Evolutionary conservation across 2,888 invertebrate species (phyloP).

Genomic region (Campoplex nolae): DNA sequence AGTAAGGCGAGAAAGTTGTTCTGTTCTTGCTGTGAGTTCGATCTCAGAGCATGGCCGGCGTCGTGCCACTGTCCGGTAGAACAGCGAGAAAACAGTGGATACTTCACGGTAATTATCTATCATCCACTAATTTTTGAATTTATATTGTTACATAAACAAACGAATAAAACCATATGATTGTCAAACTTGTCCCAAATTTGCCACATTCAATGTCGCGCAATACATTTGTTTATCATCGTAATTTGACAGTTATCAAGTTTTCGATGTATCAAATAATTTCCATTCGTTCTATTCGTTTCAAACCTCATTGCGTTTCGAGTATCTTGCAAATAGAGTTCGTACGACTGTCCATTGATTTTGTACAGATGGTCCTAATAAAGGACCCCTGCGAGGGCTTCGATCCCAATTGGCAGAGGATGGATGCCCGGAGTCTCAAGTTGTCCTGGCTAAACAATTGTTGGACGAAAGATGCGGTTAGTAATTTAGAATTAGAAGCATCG

Average conservation of each 20-base stretch:
- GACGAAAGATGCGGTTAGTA: slow-evolving; percentile 91
- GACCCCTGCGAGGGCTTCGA: slow-evolving; percentile 88
- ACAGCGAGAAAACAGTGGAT: slow-evolving; percentile 92
- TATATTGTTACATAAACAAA: slow-evolving; percentile 6
- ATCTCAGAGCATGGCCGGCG: slow-evolving; percentile 85
- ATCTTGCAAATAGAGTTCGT: background rate
- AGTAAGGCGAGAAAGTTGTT: slow-evolving; percentile 41
- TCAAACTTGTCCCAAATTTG: background rate
- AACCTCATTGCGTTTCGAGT: background rate
- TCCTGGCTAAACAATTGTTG: slow-evolving; percentile 93
- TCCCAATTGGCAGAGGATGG: slow-evolving; percentile 94
- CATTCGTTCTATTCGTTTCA: background rate
- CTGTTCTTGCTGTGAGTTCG: slow-evolving; percentile 35
- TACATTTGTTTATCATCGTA: background rate
- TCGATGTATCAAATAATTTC: background rate
- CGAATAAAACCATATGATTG: background rate
- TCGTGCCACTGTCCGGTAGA: slow-evolving; percentile 86
- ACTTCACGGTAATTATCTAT: slow-evolving; percentile 87
- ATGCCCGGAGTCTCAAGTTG: slow-evolving; percentile 95
- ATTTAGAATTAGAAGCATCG: background rate
- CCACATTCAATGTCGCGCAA: background rate
- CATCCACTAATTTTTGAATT: background rate
- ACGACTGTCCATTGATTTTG: slow-evolving; percentile 18
- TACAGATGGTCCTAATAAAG: slow-evolving; percentile 88
- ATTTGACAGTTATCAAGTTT: slow-evolving; percentile 56